Evolutionary conservation across 2,888 invertebrate genomes (phyloP).

Genomic region (Aphidoletes aphidimyza): DNA sequence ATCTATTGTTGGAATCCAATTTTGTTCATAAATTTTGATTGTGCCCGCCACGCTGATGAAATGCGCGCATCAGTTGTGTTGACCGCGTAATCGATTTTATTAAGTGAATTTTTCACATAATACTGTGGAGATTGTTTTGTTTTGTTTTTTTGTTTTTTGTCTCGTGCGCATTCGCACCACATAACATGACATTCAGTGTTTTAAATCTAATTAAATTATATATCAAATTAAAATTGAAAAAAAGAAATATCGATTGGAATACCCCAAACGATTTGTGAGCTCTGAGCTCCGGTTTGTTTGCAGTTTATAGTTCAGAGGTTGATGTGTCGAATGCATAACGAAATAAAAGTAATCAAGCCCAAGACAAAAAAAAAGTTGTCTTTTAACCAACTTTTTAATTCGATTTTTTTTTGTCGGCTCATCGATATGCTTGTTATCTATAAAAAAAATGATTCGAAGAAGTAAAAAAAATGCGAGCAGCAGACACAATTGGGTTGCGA

Average conservation of each 20-base stretch:
- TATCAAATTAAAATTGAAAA: neutral
- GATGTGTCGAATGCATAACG: neutral
- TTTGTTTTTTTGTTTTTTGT: neutral
- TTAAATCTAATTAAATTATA: constrained; percentile 29
- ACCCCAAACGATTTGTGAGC: too few species aligned
- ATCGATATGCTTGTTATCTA: too few species aligned
- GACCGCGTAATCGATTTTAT: neutral
- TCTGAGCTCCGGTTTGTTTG: too few species aligned
- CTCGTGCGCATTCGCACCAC: neutral
- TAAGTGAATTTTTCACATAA: neutral
- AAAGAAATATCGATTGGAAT: neutral
- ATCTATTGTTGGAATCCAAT: neutral
- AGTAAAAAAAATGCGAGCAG: too few species aligned
- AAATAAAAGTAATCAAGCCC: too few species aligned
- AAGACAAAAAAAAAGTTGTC: too few species aligned
- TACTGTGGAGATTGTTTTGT: neutral
- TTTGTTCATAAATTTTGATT: neutral
- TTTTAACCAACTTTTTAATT: too few species aligned
- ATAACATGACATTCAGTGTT: constrained; percentile 39
- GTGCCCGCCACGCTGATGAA: neutral
- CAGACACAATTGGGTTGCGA: too few species aligned
- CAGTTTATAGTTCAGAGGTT: constrained; percentile 1
- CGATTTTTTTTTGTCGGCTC: neutral
- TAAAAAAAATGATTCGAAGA: too few species aligned
- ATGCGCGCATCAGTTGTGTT: neutral